Evolutionary conservation across 2,797 vertebrate genomes (phyloP).

Genomic region (Alca torda): DNA sequence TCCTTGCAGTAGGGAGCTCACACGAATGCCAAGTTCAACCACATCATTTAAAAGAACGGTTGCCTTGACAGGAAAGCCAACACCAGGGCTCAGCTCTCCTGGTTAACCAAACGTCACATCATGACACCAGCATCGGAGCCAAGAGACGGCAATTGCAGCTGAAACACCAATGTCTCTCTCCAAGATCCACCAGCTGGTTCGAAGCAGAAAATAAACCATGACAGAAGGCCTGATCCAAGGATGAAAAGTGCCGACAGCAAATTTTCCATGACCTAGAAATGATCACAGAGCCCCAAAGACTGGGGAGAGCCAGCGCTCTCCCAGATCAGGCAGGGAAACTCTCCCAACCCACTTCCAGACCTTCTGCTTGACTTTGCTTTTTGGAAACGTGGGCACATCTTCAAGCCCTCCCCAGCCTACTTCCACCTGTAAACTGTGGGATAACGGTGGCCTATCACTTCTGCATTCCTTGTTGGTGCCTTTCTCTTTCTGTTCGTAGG

Average conservation of each 20-base stretch:
- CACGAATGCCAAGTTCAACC: not conserved
- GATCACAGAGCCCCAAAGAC: not conserved
- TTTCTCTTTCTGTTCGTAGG: not conserved
- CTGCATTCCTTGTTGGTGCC: not conserved
- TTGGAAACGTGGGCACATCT: not conserved
- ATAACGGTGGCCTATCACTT: not conserved
- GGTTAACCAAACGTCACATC: not conserved
- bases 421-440: not conserved
- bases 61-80: conserved; percentile 9
- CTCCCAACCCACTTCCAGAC: not conserved
- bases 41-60: not conserved
- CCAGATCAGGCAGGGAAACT: not conserved
- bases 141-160: not conserved
- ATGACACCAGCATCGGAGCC: not conserved
- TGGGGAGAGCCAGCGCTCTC: not conserved
- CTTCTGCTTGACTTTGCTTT: not conserved
- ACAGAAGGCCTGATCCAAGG: conserved; percentile 1
- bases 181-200: conserved; percentile 7
- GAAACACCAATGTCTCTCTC: not conserved
- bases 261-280: not conserved
- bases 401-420: not conserved
- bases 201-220: conserved; percentile 17
- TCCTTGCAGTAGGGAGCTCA: not conserved
- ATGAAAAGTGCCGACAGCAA: not conserved
- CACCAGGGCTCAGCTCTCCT: not conserved